phyloP scores from a whole-genome alignment of 1,140 invertebrate genomes.

The Glossosoma conforme region DNA sequence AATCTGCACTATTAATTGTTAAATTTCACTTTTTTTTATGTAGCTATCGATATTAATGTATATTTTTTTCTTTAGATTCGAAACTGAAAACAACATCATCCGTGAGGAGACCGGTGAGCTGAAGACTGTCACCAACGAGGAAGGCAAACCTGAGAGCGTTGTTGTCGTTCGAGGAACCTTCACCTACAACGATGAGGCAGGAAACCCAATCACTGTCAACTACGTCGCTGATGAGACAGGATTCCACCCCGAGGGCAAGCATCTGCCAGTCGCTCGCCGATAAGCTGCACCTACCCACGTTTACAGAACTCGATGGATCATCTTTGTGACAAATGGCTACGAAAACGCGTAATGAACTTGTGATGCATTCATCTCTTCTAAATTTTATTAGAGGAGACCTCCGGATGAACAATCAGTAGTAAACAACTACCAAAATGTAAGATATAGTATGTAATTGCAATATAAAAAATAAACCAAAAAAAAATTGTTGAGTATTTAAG shows the following conservation, averaged over 20 bases:
- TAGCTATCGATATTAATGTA: background rate
- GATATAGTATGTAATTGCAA: background rate
- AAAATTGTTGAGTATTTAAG: too few species aligned
- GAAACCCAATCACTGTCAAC: constrained; percentile 59
- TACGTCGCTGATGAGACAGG: constrained; percentile 78
- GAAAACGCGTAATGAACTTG: too few species aligned
- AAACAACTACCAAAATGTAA: background rate
- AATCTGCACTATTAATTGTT: too few species aligned
- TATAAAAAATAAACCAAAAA: too few species aligned
- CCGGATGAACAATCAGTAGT: background rate
- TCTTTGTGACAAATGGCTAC: too few species aligned
- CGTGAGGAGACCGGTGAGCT: constrained; percentile 38
- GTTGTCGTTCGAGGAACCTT: constrained; percentile 35
- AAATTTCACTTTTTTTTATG: too few species aligned
- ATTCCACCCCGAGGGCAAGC: constrained; percentile 67
- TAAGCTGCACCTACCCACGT: too few species aligned
- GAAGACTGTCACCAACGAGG: constrained; percentile 39
- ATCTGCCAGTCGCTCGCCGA: constrained; percentile 58
- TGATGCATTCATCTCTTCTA: too few species aligned
- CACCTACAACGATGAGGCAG: constrained; percentile 70
- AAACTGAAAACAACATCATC: constrained; percentile 37
- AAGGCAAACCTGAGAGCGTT: constrained; percentile 41
- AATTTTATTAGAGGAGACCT: constrained; percentile 6
- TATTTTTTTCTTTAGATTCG: constrained; percentile 35
- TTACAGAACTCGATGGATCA: too few species aligned